phyloP scores from a whole-genome alignment of 2,888 invertebrate species.

The Sicus ferrugineus region DNA sequence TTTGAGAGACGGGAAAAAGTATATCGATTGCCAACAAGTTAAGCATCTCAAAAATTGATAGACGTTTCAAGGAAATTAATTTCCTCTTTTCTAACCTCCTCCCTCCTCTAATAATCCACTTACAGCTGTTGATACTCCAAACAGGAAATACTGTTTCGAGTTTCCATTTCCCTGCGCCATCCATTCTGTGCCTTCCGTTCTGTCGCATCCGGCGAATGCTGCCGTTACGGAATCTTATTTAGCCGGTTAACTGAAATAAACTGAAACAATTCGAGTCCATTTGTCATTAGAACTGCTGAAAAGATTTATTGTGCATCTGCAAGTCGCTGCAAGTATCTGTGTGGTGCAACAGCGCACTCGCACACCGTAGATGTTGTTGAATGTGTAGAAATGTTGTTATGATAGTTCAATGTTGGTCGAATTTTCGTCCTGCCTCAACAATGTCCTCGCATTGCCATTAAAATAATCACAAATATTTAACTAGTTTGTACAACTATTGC shows the following conservation, averaged over 20 bases:
- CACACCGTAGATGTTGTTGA: too few species aligned
- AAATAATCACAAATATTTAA: too few species aligned
- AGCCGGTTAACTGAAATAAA: constrained; percentile 16
- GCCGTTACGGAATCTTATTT: constrained; percentile 11
- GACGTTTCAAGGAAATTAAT: constrained; percentile 14
- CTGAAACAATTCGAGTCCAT: constrained; percentile 20
- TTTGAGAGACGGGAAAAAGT: background rate
- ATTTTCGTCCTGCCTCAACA: too few species aligned
- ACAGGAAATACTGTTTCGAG: background rate
- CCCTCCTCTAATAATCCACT: background rate
- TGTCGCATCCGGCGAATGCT: background rate
- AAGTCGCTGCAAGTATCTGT: too few species aligned
- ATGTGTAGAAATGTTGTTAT: too few species aligned
- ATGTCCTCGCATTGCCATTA: too few species aligned
- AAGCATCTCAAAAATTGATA: background rate
- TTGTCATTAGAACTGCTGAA: constrained; percentile 12
- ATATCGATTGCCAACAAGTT: background rate
- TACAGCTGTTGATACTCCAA: background rate
- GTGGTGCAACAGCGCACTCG: too few species aligned
- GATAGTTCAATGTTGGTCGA: too few species aligned
- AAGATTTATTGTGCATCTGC: constrained; percentile 18
- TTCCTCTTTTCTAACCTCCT: background rate
- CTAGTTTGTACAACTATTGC: too few species aligned
- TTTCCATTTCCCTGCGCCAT: constrained; percentile 10
- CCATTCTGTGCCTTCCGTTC: background rate